Evolutionary conservation across 1,140 invertebrate genomes (phyloP), one percentile per base, ranked within the genome.

Genomic region (Cydia splendana): DNA sequence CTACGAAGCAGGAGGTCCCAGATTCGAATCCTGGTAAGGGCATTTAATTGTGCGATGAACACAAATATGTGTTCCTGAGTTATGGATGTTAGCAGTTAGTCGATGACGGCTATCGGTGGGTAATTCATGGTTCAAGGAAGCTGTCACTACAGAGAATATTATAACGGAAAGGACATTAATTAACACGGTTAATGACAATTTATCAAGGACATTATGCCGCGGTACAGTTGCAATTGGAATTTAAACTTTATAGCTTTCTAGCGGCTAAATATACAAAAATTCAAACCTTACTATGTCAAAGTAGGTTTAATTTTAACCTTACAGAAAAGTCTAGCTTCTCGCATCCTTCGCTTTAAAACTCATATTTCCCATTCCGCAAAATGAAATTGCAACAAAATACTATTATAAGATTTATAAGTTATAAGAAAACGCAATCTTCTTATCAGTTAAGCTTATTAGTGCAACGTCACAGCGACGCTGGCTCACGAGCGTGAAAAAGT

Each of bases 401-500:
- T 62, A 24, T 24, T 38, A 67, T n/a, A 38, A 67, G 65, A 18
- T 38, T 24, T 38, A 67, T n/a, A 38, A 67, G 65, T 38, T 38
- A 38, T 67, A 67, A 34, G 65, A 38, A 67, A 67, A 67, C 30
- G 65, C 28, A 38, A 38, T 67, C 65, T 67, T 67, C 24, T 62
- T 62, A 62, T 62, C 24, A 67, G 65, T 67, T 67, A 67, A 67
- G 65, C 65, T 67, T 67, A 67, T 67, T 67, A 67, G 65, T 67
- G 65, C 30, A 30, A 38, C 65, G 65, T 67, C 28, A 34, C 24
- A 24, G 65, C 30, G 65, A n/a, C 15, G 65, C 18, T 13, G 18
- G 65, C 65, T 67, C 24, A 67, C 65, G 30, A 67, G 65, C 28
- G 10, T 67, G 10, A 12, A 24, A n/a, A 62, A 24, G 57, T 62